Evolutionary conservation across 2,888 invertebrate genomes (phyloP), one percentile per base, ranked within the genome.

Genomic region (Euphydryas editha): DNA sequence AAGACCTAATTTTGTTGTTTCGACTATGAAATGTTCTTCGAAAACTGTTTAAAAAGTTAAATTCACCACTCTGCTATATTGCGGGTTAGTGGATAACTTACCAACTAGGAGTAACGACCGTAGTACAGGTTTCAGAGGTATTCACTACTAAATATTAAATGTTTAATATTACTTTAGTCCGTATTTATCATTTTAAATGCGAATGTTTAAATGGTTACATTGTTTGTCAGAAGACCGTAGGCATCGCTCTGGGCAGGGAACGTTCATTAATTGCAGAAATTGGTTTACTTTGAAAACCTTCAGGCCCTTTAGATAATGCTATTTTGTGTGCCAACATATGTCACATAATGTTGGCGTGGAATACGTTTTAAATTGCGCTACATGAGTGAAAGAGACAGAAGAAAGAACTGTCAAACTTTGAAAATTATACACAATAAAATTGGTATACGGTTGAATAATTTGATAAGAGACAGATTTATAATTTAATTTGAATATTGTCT

Each of bases 281-380:
- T 54, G 54, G 54, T 54, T 36, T 15, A 54, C 54, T 36, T 54
- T 54, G n/a, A 7, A n/a, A 36, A 30, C 54, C 54, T 54, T 56
- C 15, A n/a, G 46, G 56, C 37, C 46, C 62, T 62, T 47, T 56
- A 46, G 62, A 62, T 56, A 62, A 56, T 56, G 62, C 55, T 44
- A 17, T 56, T 56, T 62, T 62, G 56, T 62, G 47, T 36, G 17
- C 37, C 13, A 30, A 44, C 20, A 62, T 62, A 56, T 46, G 44
- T 46, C 44, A 30, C 46, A 6, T 62, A 30, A 62, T 36, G 18
- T 56, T 55, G 10, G 17, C n/a, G 21, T 17, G 11, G 15, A 36
- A 54, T 36, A 24, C n/a, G 2, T 36, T 5, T 21, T 36, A 36
- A 54, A 54, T 54, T 17, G 24, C n/a, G n/a, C 7, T 24, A 46